Conservation (phyloP, 1,140 invertebrate species). For the Scaptomyza graminum region DNA sequence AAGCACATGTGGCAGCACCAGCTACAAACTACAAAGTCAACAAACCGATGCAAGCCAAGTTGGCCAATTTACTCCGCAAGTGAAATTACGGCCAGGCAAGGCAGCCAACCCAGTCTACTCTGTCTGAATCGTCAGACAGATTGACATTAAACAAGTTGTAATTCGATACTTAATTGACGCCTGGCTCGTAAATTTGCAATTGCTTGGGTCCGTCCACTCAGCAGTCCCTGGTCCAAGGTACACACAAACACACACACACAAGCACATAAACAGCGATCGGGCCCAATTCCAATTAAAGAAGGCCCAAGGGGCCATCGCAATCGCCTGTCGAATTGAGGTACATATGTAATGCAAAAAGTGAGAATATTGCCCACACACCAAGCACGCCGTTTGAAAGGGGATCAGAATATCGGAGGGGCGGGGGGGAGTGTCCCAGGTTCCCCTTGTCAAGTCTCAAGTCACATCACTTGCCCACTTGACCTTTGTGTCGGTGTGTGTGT, state of each 20-base stretch:
- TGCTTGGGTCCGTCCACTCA: constrained; percentile 33
- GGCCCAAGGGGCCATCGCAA: constrained; percentile 71
- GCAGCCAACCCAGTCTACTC: constrained; percentile 31
- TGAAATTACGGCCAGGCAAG: constrained; percentile 35
- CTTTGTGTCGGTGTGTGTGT: constrained; percentile 29
- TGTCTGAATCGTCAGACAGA: constrained; percentile 63
- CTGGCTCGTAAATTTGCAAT: constrained; percentile 84
- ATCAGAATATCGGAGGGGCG: neutral
- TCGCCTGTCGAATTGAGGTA: constrained; percentile 78
- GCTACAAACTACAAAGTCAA: constrained; percentile 40
- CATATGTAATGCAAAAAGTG: constrained; percentile 66
- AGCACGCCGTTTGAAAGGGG: constrained; percentile 6
- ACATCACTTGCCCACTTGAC: constrained; percentile 21
- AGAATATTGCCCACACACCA: constrained; percentile 50
- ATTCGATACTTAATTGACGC: constrained; percentile 84
- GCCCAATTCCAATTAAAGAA: constrained; percentile 77
- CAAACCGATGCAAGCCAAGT: constrained; percentile 23
- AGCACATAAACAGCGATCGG: constrained; percentile 20
- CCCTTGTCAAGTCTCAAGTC: constrained; percentile 19
- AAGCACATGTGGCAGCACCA: constrained; percentile 29
- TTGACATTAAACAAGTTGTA: constrained; percentile 84
- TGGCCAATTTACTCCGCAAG: constrained; percentile 46
- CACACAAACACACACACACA: neutral
- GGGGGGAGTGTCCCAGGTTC: neutral
- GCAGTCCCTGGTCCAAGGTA: neutral